Evolutionary conservation across 2,797 vertebrate genomes (phyloP).

Genomic region (Spea hammondii): DNA sequence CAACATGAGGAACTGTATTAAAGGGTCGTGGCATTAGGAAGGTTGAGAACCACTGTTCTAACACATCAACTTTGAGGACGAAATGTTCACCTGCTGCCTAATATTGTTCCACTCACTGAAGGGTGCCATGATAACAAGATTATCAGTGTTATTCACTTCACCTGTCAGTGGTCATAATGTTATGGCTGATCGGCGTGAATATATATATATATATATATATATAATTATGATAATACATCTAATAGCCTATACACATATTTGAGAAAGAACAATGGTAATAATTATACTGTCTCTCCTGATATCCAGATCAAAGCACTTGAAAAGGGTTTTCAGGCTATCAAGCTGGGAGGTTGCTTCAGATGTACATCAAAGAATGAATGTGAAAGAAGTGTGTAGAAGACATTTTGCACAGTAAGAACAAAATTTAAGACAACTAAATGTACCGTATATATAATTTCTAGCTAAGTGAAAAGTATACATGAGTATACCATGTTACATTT

Average conservation of each 20-base stretch:
- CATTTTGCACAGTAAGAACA: conserved; percentile 25
- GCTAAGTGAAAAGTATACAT: neutral
- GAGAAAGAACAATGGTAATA: conserved; percentile 19
- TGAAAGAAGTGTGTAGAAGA: conserved; percentile 26
- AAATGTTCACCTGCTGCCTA: no score
- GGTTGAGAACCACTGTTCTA: no score
- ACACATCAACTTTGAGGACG: no score
- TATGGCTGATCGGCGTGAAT: no score
- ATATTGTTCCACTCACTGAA: no score
- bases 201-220: no score
- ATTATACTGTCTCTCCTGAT: conserved; percentile 21
- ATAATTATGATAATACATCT: no score
- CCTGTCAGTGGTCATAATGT: no score
- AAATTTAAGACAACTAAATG: conserved; percentile 16
- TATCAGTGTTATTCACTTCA: no score
- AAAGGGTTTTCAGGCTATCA: conserved; percentile 48
- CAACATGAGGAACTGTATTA: no score
- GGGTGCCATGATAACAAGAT: no score
- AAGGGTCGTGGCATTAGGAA: no score
- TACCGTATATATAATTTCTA: neutral
- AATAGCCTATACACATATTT: conserved; percentile 12
- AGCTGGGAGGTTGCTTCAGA: conserved; percentile 36
- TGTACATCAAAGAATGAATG: conserved; percentile 43
- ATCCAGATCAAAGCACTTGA: conserved; percentile 42
- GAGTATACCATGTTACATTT: neutral